phyloP scores from a whole-genome alignment of 2,888 invertebrate genomes.

The Diarsia rubi region DNA sequence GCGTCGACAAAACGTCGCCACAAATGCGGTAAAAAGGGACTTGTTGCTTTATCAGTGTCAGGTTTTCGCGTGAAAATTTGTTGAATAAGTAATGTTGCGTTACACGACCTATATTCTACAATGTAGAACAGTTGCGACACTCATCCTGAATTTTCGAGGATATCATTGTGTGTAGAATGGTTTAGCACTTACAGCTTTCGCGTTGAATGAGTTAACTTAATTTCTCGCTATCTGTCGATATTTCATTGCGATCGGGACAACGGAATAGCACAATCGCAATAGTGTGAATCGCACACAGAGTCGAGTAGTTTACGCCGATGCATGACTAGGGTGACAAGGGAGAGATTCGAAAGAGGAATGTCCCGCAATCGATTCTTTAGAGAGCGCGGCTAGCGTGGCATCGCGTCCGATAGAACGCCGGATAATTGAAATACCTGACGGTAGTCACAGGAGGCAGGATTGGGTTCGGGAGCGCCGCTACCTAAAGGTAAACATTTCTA shows the following conservation, averaged over 20 bases:
- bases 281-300: conserved; percentile 65
- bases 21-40: conserved; percentile 86
- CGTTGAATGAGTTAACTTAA: conserved; percentile 22
- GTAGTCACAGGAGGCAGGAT: conserved; percentile 70
- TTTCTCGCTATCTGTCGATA: conserved; percentile 9
- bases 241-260: conserved; percentile 37
- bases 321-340: conserved; percentile 74
- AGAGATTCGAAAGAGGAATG: conserved; percentile 77
- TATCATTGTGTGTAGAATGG: conserved; percentile 26
- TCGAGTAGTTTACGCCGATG: conserved; percentile 60
- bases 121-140: conserved; percentile 55
- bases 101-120: conserved; percentile 66
- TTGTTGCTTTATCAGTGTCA: conserved; percentile 88
- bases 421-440: conserved; percentile 83
- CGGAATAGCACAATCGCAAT: conserved; percentile 46
- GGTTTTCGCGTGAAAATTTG: conserved; percentile 79
- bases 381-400: conserved; percentile 67
- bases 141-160: conserved; percentile 44
- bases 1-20: conserved; percentile 81
- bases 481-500: conserved; percentile 75
- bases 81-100: conserved; percentile 73
- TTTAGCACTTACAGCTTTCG: not conserved
- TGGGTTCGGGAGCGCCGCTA: conserved; percentile 66
- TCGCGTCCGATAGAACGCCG: conserved; percentile 69
- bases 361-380: conserved; percentile 78